Percentiles rank a stretch among this genome's conserved stretches.
These are phyloP conservation scores for Notocelia uddmanniana DNA, from an alignment of 2,888 invertebrate species.

Conservation along the genomic window DNA sequence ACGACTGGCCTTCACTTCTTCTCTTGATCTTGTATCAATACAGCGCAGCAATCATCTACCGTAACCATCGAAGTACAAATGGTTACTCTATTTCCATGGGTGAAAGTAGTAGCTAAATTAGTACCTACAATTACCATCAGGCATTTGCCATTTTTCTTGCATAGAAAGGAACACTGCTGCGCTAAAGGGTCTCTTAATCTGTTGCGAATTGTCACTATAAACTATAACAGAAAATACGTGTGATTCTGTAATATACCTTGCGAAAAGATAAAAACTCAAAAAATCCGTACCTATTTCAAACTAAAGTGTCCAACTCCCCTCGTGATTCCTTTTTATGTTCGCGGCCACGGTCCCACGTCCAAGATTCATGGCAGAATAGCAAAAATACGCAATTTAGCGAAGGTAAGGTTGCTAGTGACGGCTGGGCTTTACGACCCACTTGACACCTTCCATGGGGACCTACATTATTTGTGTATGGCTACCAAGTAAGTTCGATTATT, in stretches of 20 bases:
- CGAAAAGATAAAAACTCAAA: background rate
- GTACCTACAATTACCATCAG: too few species aligned
- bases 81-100: background rate
- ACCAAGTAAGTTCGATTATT: slow-evolving; percentile 27
- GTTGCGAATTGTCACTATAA: background rate
- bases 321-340: slow-evolving; percentile 2
- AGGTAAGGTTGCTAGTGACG: slow-evolving; percentile 38
- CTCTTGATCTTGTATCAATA: too few species aligned
- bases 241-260: too few species aligned
- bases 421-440: slow-evolving; percentile 43
- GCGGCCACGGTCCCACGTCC: slow-evolving; percentile 10
- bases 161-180: background rate
- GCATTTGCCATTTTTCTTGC: background rate
- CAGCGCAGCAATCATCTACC: too few species aligned
- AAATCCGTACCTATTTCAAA: slow-evolving; percentile 6
- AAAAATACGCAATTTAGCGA: slow-evolving; percentile 22
- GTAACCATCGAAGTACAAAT: background rate
- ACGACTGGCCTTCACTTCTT: too few species aligned
- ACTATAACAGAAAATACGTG: too few species aligned
- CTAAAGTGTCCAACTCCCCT: background rate
- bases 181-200: background rate
- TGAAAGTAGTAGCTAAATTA: too few species aligned
- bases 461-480: slow-evolving; percentile 22
- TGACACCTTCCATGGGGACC: slow-evolving; percentile 30
- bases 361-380: slow-evolving; percentile 22